These are phyloP conservation scores for Erythrolamprus reginae DNA, from an alignment of 2,113 vertebrate genomes.

Conservation along the genomic window DNA sequence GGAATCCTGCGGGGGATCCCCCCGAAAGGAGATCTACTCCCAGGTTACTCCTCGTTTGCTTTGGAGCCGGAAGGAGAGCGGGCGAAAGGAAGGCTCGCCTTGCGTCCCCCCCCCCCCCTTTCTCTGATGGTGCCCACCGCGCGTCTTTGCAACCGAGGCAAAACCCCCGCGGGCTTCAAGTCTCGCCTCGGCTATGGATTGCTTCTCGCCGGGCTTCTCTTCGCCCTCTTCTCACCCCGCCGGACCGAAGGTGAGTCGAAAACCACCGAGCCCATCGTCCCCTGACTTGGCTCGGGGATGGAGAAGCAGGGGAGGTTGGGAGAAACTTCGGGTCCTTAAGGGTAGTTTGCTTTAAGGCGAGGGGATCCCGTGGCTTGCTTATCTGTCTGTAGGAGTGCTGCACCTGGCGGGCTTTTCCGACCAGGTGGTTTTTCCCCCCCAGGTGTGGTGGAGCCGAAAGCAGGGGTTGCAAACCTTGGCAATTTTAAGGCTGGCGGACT, in stretches of 20 bases:
- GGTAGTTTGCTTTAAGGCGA: background rate
- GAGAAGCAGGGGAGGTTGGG: too few species aligned
- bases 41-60: rapidly evolving
- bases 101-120: too few species aligned
- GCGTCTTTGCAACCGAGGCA: background rate
- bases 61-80: too few species aligned
- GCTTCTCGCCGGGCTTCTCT: slow-evolving; percentile 54
- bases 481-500: too few species aligned
- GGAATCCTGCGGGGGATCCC: background rate
- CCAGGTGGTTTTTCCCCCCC: too few species aligned
- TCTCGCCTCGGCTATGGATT: slow-evolving; percentile 52
- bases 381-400: too few species aligned
- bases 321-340: background rate
- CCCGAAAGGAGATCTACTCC: background rate
- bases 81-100: too few species aligned
- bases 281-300: background rate
- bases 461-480: too few species aligned
- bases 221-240: slow-evolving; percentile 39
- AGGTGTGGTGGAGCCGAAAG: too few species aligned
- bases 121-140: background rate
- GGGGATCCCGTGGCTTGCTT: too few species aligned
- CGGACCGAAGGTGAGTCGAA: slow-evolving; percentile 71
- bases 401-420: too few species aligned
- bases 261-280: background rate
- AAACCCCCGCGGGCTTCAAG: background rate